A percentile compares a stretch with the other conserved stretches of the same genome.
Conservation (phyloP, 2,888 invertebrate genomes). For the Diarsia rubi region DNA sequence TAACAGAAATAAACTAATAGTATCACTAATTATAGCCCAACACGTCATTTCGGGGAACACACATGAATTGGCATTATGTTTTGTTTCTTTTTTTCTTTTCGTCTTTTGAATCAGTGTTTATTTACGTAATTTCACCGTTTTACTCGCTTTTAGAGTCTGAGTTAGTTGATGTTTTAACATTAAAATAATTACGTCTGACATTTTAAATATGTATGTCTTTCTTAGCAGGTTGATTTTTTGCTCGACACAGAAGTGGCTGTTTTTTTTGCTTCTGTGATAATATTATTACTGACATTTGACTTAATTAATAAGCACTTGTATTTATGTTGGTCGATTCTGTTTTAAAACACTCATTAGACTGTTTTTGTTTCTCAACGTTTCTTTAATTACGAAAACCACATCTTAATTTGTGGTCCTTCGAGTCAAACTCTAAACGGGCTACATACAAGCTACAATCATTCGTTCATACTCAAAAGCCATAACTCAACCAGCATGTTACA, state of each 20-base stretch:
- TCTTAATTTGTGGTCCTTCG: not conserved
- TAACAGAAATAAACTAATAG: conserved; percentile 72
- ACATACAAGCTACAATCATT: not conserved
- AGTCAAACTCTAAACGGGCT: not conserved
- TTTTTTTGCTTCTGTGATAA: conserved; percentile 5
- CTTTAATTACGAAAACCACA: not conserved
- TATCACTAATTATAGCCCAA: conserved; percentile 68
- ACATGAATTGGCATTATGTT: conserved; percentile 61
- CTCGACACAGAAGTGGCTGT: not conserved
- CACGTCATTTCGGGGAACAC: conserved; percentile 69
- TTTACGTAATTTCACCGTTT: conserved; percentile 41
- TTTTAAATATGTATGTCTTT: conserved; percentile 1
- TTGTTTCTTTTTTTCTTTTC: conserved; percentile 54
- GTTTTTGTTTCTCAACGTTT: not conserved
- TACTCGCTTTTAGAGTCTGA: not conserved
- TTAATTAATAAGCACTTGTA: not conserved
- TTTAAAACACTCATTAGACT: not conserved
- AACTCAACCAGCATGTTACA: conserved; percentile 37
- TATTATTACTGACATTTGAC: conserved; percentile 17
- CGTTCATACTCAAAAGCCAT: conserved; percentile 18
- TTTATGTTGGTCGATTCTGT: conserved; percentile 15
- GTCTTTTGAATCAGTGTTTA: conserved; percentile 52
- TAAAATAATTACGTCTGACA: not conserved
- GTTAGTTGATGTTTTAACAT: conserved; percentile 20
- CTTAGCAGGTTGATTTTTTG: conserved; percentile 20